phyloP scores from a whole-genome alignment of 2,113 vertebrate genomes.

The Ondatra zibethicus region DNA sequence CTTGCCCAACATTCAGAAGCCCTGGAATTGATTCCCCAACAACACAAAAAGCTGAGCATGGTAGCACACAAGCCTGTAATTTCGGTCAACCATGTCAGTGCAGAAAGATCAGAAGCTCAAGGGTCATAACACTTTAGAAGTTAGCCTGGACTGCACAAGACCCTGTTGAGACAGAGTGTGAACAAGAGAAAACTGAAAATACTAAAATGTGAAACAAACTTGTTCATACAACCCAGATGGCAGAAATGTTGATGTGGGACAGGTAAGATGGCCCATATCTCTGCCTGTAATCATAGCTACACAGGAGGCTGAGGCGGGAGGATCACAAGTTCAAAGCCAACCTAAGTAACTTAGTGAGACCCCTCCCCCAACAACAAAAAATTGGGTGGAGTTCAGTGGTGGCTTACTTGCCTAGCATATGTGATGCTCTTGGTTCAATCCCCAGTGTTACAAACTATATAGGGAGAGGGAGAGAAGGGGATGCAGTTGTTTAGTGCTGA shows the following conservation, averaged over 20 bases:
- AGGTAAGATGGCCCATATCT: background rate
- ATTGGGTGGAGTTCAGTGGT: background rate
- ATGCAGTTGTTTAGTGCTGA: background rate
- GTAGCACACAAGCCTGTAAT: background rate
- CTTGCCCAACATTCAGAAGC: background rate
- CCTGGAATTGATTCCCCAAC: background rate
- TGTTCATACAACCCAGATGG: slow-evolving; percentile 3
- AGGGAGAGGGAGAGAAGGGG: background rate
- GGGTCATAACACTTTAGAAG: background rate
- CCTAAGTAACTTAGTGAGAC: background rate
- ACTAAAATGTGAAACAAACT: slow-evolving; percentile 41
- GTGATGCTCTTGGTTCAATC: background rate
- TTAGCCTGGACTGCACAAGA: background rate
- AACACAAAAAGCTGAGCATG: background rate
- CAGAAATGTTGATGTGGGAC: background rate
- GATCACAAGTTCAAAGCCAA: background rate
- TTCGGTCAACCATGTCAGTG: background rate
- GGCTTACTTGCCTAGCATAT: background rate
- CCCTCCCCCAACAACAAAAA: background rate
- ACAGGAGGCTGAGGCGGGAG: background rate
- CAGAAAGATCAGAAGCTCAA: background rate
- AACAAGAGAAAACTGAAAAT: background rate
- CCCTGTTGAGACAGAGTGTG: background rate
- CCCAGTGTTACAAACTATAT: no score
- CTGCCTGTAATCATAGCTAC: background rate